Conservation (phyloP, 2,113 vertebrate species). For the Mustela lutreola region DNA sequence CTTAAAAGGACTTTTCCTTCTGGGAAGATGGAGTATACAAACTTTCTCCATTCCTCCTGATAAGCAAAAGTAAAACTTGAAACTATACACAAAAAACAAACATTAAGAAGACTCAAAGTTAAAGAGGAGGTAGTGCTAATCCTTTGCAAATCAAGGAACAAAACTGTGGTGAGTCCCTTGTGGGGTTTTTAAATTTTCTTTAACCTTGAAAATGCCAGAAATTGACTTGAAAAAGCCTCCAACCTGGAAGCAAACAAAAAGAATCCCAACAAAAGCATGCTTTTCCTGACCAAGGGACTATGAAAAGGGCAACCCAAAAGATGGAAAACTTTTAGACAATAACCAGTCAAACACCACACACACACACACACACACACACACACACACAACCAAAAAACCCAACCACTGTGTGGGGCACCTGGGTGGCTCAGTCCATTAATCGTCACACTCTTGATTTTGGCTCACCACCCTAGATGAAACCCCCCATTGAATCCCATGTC, state of each 20-base stretch:
- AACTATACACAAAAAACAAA: background rate
- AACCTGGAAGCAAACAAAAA: background rate
- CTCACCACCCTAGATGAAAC: background rate
- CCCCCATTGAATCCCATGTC: background rate
- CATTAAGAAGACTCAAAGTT: background rate
- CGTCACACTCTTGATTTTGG: background rate
- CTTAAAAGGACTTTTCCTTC: background rate
- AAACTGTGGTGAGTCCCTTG: background rate
- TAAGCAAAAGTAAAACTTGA: background rate
- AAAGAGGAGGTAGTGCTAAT: background rate
- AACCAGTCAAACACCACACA: background rate
- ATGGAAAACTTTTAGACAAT: background rate
- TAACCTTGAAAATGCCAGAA: background rate
- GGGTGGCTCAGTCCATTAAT: background rate
- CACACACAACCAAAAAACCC: too few species aligned
- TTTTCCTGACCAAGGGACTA: background rate
- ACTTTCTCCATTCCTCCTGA: background rate
- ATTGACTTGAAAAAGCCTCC: background rate
- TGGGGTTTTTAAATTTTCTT: background rate
- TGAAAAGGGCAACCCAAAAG: background rate
- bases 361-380: too few species aligned
- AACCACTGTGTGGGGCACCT: background rate
- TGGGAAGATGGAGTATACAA: background rate
- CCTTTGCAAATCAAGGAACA: background rate
- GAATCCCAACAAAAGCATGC: background rate